These are phyloP conservation scores for Cheumatopsyche charites DNA, from an alignment of 1,140 invertebrate genomes.

Conservation along the genomic window DNA sequence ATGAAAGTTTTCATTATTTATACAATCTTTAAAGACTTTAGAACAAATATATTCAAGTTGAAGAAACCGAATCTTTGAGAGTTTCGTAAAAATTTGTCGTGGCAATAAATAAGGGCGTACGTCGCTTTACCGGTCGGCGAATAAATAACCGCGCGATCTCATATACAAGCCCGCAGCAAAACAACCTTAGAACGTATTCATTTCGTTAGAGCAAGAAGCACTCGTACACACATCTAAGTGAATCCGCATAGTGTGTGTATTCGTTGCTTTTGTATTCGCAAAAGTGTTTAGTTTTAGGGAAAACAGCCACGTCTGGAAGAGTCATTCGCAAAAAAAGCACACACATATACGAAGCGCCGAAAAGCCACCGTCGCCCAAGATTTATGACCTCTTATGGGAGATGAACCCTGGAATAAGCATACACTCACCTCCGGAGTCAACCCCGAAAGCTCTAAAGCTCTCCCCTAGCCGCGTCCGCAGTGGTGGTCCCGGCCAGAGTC, in stretches of 20 bases:
- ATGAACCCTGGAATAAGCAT: constrained; percentile 41
- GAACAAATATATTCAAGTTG: too few relatives aligned
- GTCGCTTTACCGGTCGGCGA: not conserved
- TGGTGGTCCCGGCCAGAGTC: not conserved
- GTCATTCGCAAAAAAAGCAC: constrained; percentile 23
- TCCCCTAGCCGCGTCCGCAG: not conserved
- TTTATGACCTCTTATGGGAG: constrained; percentile 45
- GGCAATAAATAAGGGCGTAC: constrained; percentile 3
- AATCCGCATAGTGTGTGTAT: not conserved
- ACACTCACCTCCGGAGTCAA: constrained; percentile 23
- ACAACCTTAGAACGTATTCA: constrained; percentile 5
- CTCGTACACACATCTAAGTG: not conserved
- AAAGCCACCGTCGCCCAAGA: constrained; percentile 33
- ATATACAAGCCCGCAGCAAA: not conserved
- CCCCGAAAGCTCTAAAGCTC: constrained; percentile 13
- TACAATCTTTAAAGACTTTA: too few relatives aligned
- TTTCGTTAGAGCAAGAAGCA: not conserved
- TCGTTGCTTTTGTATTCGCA: not conserved
- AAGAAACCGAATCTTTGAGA: too few relatives aligned
- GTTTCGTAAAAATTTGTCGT: not conserved
- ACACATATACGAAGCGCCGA: constrained; percentile 17
- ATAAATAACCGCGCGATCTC: constrained; percentile 15
- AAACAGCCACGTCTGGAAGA: constrained; percentile 26
- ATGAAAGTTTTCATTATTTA: too few relatives aligned
- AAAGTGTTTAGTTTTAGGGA: constrained; percentile 19